Base-by-base conservation (phyloP, 2,888 invertebrate genomes). In the Tetramorium bicarinatum region DNA sequence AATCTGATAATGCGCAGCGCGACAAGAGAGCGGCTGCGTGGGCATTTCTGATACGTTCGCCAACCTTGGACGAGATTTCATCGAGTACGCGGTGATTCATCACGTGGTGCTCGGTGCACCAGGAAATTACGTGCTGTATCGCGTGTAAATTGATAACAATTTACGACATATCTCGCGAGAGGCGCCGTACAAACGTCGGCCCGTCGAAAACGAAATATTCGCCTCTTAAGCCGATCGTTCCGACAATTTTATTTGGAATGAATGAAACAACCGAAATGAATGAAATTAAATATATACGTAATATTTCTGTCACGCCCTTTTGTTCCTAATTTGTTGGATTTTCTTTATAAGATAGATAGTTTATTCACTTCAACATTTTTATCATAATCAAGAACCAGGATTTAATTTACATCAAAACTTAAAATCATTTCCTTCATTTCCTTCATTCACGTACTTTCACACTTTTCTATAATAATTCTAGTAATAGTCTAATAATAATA, bases 51-150 rank as follows among this genome's bases (percentile, higher is more conserved):
- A 80, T 71, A 72, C 47, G 47, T 72, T 67, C 41, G 49, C 29
- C 61, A 71, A 80, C 87, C 86, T 86, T 87, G 87, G 11, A 18
- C 34, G 47, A 85, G 62, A 74, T 69, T 85, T 85, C 74, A 38
- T 56, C 61, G 34, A 41, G 44, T 82, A 61, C 66, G 21, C 38
- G 44, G 44, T 88, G 89, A 89, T 83, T 89, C 89, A 87, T 84
- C 47, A 41, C 13, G 47, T 1, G 62, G 21, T 47, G 74, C 77
- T 75, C 52, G 76, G 34, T 83, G 41, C 52, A 21, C 13, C 85
- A 69, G 89, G 84, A 88, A 89, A 84, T 89, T 85, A 84, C 80
- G 76, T 77, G 71, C 41, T 49, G 41, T 82, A 83, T 85, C 80
- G 59, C 49, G 66, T 52, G 66, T 52, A 54, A 64, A 77, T 54